Evolutionary conservation across 2,888 invertebrate genomes (phyloP).

Genomic region (Galeopsomyia nigrocyanea): DNA sequence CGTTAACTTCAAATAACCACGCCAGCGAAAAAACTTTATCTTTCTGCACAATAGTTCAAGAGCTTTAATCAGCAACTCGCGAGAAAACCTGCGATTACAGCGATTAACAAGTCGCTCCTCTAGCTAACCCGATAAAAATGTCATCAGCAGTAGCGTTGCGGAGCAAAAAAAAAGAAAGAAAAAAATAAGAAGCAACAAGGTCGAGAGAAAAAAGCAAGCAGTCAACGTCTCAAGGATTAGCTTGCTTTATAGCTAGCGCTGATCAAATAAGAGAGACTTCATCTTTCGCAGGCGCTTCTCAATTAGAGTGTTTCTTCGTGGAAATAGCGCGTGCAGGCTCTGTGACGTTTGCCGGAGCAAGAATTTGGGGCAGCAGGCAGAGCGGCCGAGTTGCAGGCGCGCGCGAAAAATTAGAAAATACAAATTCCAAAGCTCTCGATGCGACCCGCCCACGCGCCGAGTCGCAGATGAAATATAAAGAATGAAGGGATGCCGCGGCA

Average conservation of each 20-base stretch:
- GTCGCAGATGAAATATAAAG: no score
- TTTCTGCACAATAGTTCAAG: background rate
- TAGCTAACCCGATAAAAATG: conserved; percentile 31
- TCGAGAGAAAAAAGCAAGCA: conserved; percentile 1
- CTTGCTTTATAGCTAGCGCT: conserved; percentile 12
- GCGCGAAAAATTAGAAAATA: no score
- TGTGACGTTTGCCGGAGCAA: no score
- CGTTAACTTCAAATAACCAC: background rate
- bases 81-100: background rate
- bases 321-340: conserved; percentile 11
- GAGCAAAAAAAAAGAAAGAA: background rate
- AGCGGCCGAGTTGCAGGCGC: no score
- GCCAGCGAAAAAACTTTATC: no score
- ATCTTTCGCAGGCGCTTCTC: conserved; percentile 26
- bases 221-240: background rate
- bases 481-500: no score
- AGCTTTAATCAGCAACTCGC: conserved; percentile 23
- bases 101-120: conserved; percentile 15
- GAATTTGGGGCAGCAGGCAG: no score
- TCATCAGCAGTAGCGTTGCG: conserved; percentile 9
- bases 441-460: no score
- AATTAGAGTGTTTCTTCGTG: conserved; percentile 17
- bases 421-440: no score
- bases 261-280: conserved; percentile 24
- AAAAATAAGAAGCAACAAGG: conserved; percentile 6